phyloP scores from a whole-genome alignment of 2,113 vertebrate genomes.

The Lynx canadensis region DNA sequence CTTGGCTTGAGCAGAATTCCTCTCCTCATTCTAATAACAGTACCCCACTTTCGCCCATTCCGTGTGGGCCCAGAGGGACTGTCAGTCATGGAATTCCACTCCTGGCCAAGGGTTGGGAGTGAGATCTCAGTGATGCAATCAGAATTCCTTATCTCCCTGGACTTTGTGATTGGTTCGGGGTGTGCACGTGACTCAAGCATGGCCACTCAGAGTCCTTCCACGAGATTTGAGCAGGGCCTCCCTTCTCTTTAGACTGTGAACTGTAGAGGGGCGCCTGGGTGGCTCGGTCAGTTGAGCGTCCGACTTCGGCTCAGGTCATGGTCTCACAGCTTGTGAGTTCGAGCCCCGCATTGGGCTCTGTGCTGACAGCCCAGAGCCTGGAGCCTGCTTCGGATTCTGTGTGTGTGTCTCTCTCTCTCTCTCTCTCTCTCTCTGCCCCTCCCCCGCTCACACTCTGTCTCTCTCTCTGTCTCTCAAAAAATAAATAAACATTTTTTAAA shows the following conservation, averaged over 20 bases:
- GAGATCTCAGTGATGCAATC: neutral
- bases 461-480: no score
- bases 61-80: neutral
- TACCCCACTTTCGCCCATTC: neutral
- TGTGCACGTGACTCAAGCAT: neutral
- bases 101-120: neutral
- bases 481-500: no score
- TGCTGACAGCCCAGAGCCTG: no score
- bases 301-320: no score
- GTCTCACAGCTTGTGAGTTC: no score
- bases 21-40: neutral
- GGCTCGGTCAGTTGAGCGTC: no score
- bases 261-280: no score
- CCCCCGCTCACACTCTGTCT: no score
- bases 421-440: no score
- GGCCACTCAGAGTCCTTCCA: neutral
- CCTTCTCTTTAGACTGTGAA: neutral
- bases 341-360: no score
- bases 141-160: neutral
- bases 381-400: no score
- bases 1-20: constrained; percentile 29
- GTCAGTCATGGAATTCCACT: neutral
- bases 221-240: neutral
- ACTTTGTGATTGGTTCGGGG: neutral
- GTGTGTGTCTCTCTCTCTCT: no score